These are phyloP conservation scores for Platysteira castanea DNA, from an alignment of 2,113 vertebrate species.

Conservation along the genomic window DNA sequence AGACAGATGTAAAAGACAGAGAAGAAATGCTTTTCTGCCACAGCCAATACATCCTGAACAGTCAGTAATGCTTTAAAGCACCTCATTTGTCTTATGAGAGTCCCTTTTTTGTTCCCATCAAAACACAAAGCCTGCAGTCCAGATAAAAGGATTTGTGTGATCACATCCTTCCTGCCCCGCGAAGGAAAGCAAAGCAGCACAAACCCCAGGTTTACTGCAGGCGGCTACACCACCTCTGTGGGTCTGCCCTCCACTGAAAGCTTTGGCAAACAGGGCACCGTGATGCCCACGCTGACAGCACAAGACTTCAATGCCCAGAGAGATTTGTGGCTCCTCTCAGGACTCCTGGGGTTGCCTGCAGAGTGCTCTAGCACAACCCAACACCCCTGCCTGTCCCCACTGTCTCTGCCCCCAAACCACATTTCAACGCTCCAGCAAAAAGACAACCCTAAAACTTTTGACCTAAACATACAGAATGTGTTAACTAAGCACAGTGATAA, in stretches of 20 bases:
- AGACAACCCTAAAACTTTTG: not conserved
- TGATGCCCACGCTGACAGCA: not conserved
- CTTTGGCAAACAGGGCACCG: not conserved
- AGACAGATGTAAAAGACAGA: not conserved
- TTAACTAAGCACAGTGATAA: not conserved
- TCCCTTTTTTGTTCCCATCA: not conserved
- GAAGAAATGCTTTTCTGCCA: not conserved
- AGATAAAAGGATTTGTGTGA: not conserved
- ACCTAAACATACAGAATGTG: not conserved
- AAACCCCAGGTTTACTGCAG: not conserved
- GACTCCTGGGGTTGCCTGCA: not conserved
- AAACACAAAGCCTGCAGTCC: not conserved
- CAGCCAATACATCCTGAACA: not conserved
- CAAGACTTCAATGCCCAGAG: not conserved
- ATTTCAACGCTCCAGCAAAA: not conserved
- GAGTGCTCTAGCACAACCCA: not conserved
- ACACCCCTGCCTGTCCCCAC: too few relatives aligned
- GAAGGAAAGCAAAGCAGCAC: not conserved
- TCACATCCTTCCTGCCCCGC: not conserved
- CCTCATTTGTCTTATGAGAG: not conserved
- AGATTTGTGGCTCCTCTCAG: not conserved
- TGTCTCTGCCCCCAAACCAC: not conserved
- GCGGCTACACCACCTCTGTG: not conserved
- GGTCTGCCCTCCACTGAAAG: not conserved
- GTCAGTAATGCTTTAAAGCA: not conserved